These are phyloP conservation scores for Acropternis orthonyx DNA, from an alignment of 2,797 vertebrate genomes.

Conservation along the genomic window DNA sequence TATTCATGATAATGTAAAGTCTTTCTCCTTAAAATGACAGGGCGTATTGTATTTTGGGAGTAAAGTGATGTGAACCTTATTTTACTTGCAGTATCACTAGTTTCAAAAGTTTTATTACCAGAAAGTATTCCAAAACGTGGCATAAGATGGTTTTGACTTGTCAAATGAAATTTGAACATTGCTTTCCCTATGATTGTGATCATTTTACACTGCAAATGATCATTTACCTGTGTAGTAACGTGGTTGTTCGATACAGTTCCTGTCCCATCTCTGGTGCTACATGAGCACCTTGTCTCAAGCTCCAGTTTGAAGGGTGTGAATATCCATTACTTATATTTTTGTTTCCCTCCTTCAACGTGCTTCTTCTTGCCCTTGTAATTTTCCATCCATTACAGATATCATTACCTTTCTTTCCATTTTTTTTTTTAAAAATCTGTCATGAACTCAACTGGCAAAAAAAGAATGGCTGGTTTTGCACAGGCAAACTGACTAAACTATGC, in stretches of 20 bases:
- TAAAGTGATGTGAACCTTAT: neutral
- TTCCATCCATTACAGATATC: neutral
- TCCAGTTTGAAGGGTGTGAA: neutral
- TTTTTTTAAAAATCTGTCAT: neutral
- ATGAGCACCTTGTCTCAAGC: neutral
- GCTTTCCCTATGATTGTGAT: neutral
- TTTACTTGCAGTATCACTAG: neutral
- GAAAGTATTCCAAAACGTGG: neutral
- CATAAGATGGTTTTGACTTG: neutral
- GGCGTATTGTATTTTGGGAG: neutral
- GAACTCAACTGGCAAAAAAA: neutral
- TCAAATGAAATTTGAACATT: neutral
- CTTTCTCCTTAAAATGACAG: neutral
- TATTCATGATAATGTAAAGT: neutral
- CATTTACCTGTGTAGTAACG: neutral
- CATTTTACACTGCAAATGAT: neutral
- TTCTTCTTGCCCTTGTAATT: neutral
- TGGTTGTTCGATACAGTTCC: neutral
- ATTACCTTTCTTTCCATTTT: neutral
- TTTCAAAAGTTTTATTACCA: neutral
- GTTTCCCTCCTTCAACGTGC: neutral
- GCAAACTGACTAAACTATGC: neutral
- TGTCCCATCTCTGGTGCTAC: neutral
- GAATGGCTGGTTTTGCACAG: neutral
- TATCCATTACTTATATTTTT: neutral